A percentile compares a stretch with the other conserved stretches of the same genome.
Conservation (phyloP, 2,888 invertebrate genomes). For the Yponomeuta sedellus region DNA sequence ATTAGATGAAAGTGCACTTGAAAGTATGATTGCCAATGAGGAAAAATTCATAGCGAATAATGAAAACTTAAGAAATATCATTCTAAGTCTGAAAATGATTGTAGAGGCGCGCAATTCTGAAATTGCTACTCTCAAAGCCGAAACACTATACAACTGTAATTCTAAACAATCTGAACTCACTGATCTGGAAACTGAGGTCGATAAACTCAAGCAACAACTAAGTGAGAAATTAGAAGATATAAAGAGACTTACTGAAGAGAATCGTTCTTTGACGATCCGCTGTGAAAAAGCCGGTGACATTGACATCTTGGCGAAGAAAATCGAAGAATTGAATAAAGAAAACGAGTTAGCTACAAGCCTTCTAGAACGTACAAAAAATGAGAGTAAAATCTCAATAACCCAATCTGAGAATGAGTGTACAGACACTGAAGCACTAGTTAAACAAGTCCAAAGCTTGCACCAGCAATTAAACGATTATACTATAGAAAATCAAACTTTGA, state of each 20-base stretch:
- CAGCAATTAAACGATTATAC: not conserved
- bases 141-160: not conserved
- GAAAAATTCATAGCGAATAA: conserved; percentile 54
- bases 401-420: not conserved
- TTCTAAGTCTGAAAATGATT: conserved; percentile 45
- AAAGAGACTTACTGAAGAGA: not conserved
- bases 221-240: conserved; percentile 1
- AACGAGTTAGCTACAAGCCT: not conserved
- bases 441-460: not conserved
- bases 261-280: not conserved
- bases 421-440: not conserved
- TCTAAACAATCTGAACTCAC: conserved; percentile 31
- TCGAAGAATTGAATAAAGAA: not conserved
- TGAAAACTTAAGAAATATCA: conserved; percentile 58
- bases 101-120: conserved; percentile 46
- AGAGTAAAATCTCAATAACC: not conserved
- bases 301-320: not conserved
- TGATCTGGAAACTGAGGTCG: not conserved
- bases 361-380: not conserved
- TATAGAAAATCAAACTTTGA: not conserved
- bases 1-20: conserved; percentile 39
- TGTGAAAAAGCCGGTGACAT: not conserved
- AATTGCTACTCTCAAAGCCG: conserved; percentile 40
- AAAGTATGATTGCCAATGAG: conserved; percentile 53
- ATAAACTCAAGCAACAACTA: not conserved